These are phyloP conservation scores for Lemur catta DNA, from an alignment of 2,797 vertebrate species.

Conservation along the genomic window DNA sequence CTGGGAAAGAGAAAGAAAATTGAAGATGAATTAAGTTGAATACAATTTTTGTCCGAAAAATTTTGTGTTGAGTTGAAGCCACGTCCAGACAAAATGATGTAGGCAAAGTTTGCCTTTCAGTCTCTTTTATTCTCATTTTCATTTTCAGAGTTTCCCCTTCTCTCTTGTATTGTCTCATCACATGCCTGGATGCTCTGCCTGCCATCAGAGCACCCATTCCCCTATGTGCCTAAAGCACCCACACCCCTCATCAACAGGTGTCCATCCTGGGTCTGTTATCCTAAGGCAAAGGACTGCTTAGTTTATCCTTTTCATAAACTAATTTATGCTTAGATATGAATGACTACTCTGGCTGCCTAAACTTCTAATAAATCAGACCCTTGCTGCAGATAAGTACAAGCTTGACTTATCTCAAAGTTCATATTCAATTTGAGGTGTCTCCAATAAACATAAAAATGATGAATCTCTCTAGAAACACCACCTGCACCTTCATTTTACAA, in stretches of 20 bases:
- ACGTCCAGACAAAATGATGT: not conserved
- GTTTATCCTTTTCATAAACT: conserved; percentile 5
- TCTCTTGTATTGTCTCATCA: not conserved
- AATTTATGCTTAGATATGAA: not conserved
- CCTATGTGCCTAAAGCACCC: not conserved
- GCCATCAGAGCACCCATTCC: no score
- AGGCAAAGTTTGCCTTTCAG: not conserved
- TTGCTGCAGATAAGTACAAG: not conserved
- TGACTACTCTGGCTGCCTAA: not conserved
- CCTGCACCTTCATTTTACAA: conserved; percentile 4
- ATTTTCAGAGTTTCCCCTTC: conserved; percentile 1
- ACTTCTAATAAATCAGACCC: not conserved
- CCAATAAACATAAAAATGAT: not conserved
- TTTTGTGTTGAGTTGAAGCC: not conserved
- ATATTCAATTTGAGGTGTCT: not conserved
- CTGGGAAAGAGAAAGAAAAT: not conserved
- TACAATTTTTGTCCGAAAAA: not conserved
- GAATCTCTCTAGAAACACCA: not conserved
- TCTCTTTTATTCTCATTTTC: not conserved
- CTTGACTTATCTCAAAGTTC: not conserved
- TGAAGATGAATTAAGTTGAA: conserved; percentile 39
- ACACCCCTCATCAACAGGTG: not conserved
- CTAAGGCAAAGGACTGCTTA: not conserved
- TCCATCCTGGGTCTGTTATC: not conserved
- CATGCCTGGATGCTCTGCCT: not conserved